These are phyloP conservation scores for Macaria notata DNA, from an alignment of 2,888 invertebrate species.

Conservation along the genomic window DNA sequence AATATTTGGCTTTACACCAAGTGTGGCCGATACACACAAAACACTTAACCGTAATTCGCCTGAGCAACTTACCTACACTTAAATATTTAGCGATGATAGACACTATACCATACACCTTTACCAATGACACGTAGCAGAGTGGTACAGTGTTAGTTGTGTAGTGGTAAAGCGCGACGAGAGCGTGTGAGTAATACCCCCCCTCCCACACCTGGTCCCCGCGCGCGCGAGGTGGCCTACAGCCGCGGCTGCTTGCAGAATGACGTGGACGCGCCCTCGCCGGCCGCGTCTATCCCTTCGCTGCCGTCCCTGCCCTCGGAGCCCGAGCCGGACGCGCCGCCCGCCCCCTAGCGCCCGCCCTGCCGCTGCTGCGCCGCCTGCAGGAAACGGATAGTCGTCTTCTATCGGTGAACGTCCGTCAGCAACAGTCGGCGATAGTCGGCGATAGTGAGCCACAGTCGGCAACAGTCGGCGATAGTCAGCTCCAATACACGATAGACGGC, in stretches of 20 bases:
- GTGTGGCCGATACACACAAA: no score
- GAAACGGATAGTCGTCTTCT: constrained; percentile 23
- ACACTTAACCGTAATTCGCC: no score
- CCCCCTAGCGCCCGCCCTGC: constrained; percentile 32
- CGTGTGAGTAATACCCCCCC: constrained; percentile 72
- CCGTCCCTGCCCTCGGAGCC: constrained; percentile 59
- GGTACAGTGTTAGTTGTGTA: constrained; percentile 24
- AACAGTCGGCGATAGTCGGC: neutral
- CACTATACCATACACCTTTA: no score
- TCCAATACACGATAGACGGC: constrained; percentile 10
- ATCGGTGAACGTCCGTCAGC: constrained; percentile 23
- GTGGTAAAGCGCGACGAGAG: constrained; percentile 41
- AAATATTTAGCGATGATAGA: no score
- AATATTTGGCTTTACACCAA: no score
- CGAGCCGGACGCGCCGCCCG: constrained; percentile 19
- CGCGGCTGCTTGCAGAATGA: constrained; percentile 79
- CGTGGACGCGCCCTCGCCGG: constrained; percentile 77
- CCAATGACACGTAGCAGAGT: no score
- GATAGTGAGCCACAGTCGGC: no score
- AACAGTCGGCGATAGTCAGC: no score
- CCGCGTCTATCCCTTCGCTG: constrained; percentile 56
- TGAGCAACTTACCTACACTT: no score
- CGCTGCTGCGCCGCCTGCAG: constrained; percentile 23
- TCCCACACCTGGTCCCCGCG: constrained; percentile 15
- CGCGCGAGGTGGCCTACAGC: constrained; percentile 22